Percentiles rank a stretch among this genome's conserved stretches.
phyloP scores from a whole-genome alignment of 2,888 invertebrate genomes.

The Frankliniella fusca region DNA sequence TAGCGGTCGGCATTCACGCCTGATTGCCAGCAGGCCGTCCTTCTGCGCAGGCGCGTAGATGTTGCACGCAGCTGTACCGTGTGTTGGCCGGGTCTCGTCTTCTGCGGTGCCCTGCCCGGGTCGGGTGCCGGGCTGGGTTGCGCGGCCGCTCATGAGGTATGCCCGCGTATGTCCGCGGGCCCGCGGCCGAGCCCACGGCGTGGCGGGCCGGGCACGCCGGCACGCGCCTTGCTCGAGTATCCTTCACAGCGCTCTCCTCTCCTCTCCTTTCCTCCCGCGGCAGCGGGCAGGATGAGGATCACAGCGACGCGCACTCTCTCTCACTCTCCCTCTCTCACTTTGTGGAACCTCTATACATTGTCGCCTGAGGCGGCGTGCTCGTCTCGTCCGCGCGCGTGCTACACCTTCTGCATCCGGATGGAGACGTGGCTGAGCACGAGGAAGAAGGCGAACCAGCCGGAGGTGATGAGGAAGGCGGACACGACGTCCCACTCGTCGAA shows the following conservation, averaged over 20 bases:
- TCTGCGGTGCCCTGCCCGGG: too few species aligned
- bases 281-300: too few species aligned
- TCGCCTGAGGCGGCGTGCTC: too few species aligned
- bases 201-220: background rate
- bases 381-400: background rate
- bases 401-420: constrained; percentile 17
- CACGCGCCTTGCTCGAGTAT: too few species aligned
- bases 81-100: background rate
- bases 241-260: background rate
- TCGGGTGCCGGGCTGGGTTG: too few species aligned
- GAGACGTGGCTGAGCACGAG: constrained; percentile 1
- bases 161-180: too few species aligned
- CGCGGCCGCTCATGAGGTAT: too few species aligned
- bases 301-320: too few species aligned
- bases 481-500: background rate
- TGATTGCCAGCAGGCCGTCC: background rate
- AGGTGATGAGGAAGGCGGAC: background rate
- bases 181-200: background rate
- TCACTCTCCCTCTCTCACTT: too few species aligned
- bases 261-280: too few species aligned
- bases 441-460: background rate
- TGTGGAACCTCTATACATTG: too few species aligned
- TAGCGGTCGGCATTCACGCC: too few species aligned
- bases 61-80: background rate
- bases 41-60: background rate